phyloP scores from a whole-genome alignment of 2,888 invertebrate genomes.

The Piscicola geometra region DNA sequence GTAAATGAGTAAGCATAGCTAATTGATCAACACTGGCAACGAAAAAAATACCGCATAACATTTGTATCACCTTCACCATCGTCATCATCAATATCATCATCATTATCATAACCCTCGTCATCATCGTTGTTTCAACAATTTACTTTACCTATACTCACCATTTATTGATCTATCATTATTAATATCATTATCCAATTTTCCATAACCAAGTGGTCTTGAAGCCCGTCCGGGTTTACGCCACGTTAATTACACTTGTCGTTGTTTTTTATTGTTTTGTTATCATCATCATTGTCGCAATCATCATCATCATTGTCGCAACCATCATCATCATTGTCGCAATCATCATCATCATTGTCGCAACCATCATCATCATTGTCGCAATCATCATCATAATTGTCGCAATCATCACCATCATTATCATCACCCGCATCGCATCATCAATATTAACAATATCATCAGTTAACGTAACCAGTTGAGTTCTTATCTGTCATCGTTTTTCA shows the following conservation, averaged over 20 bases:
- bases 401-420: neutral
- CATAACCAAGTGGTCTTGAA: too few relatives aligned
- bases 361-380: neutral
- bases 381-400: neutral
- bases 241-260: too few relatives aligned
- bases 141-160: too few relatives aligned
- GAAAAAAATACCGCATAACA: too few relatives aligned
- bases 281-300: too few relatives aligned
- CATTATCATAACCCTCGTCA: neutral
- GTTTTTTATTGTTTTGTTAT: too few relatives aligned
- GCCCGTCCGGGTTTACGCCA: too few relatives aligned
- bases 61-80: conserved; percentile 6
- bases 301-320: conserved; percentile 14
- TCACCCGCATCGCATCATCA: neutral
- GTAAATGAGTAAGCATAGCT: too few relatives aligned
- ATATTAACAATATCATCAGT: neutral
- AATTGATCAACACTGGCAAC: too few relatives aligned
- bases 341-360: neutral
- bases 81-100: conserved; percentile 18
- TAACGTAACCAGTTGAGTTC: neutral
- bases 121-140: too few relatives aligned
- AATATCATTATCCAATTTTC: too few relatives aligned
- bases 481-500: neutral
- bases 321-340: conserved; percentile 15
- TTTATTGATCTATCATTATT: too few relatives aligned